Base-by-base conservation (phyloP, 2,888 invertebrate genomes). In the Melinopterus prodromus region DNA sequence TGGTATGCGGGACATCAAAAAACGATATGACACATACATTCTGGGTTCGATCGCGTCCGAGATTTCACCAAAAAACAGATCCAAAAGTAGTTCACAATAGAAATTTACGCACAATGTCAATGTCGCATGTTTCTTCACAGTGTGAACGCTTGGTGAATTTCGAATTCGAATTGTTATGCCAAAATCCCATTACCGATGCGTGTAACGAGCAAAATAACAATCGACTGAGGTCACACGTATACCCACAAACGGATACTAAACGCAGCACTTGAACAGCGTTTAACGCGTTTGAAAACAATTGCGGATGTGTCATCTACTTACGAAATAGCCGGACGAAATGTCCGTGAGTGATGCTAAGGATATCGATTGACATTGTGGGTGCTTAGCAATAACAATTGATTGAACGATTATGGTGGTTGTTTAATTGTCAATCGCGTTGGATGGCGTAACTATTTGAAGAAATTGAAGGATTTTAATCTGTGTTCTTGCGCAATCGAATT, bases 131-230 rank as follows among this genome's bases (percentile, higher is more conserved):
- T 53, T 53, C 53, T 12, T 53, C 12, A 53, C 53, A 53, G 53
- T 53, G 53, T 12, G 12, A 53, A 53, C 53, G 53, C 53, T 6
- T 53, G 53, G 53, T 53, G 53, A 53, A 53, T 53, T 53, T 53
- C 53, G 53, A 53, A 53, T 53, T 3, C 53, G 12, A 53, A 53
- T 53, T 53, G 53, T 53, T 53, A 53, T 53, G 53, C 53, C 53
- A 53, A 53, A 53, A 53, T 53, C 53, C 53, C 53, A 53, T 53
- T 53, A 53, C 53, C 53, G 53, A 53, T 53, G 53, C 53, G 53
- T 53, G 53, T 53, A 53, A 53, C 53, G 53, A 53, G 53, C 53
- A 6, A 53, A 53, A 53, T 53, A 53, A 53, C 53, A 53, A 53
- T 53, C 5, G 53, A 53, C 53, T 53, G 53, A 53, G 53, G 53